Percentiles rank a stretch among this genome's conserved stretches.
Evolutionary conservation across 1,140 invertebrate genomes (phyloP).

Genomic region (Drosophila nigrodunni): DNA sequence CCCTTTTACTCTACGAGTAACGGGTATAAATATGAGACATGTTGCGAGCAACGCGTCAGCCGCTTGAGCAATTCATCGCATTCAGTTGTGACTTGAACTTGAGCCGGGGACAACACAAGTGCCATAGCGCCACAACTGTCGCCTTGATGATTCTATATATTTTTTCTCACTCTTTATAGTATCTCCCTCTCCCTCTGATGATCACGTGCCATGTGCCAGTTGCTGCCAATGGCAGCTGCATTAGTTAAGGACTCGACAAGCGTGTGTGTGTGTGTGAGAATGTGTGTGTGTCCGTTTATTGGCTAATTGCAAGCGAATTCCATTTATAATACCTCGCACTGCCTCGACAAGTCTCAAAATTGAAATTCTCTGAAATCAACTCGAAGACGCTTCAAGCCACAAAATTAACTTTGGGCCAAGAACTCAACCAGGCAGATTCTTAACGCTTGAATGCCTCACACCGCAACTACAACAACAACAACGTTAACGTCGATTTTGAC

Average conservation of each 20-base stretch:
- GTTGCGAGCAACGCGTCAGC: conserved; percentile 34
- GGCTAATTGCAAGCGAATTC: conserved; percentile 72
- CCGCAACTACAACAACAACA: conserved; percentile 44
- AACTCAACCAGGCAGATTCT: conserved; percentile 55
- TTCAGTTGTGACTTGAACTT: conserved; percentile 32
- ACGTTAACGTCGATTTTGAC: conserved; percentile 71
- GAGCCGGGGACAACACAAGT: conserved; percentile 5
- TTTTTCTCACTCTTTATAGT: conserved; percentile 21
- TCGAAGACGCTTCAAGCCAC: conserved; percentile 59
- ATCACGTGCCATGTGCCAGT: conserved; percentile 81
- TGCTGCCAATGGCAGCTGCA: conserved; percentile 49
- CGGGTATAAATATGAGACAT: conserved; percentile 37
- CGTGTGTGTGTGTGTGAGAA: background rate
- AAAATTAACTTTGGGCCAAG: conserved; percentile 73
- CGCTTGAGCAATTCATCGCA: conserved; percentile 37
- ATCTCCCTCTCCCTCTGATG: conserved; percentile 19
- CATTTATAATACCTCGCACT: conserved; percentile 55
- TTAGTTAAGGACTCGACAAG: conserved; percentile 7
- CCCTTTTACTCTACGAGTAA: too few relatives aligned
- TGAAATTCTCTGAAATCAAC: conserved; percentile 64
- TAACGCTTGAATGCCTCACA: conserved; percentile 69
- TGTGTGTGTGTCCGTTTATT: background rate
- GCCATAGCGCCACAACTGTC: conserved; percentile 37
- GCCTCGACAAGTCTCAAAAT: conserved; percentile 27
- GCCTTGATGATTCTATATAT: conserved; percentile 12